Conservation (phyloP, 1,140 invertebrate species). For the Carcinoscorpius rotundicauda region DNA sequence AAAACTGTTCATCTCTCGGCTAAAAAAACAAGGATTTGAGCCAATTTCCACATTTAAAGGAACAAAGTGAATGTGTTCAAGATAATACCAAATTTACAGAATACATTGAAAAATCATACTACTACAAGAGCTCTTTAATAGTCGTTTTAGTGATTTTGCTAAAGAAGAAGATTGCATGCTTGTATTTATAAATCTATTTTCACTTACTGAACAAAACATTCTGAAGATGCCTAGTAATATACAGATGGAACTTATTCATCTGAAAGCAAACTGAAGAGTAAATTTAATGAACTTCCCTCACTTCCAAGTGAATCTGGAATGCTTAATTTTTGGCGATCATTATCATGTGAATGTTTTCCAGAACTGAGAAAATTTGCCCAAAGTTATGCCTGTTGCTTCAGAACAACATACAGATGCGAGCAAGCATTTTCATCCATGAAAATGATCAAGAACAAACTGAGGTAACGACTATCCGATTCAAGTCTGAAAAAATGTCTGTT, state of each 20-base stretch:
- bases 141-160: slow-evolving; percentile 2
- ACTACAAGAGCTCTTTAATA: background rate
- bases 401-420: too few species aligned
- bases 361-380: too few species aligned
- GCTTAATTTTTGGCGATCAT: slow-evolving; percentile 5
- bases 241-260: slow-evolving; percentile 3
- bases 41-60: slow-evolving; percentile 1
- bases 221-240: slow-evolving; percentile 2
- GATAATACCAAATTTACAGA: slow-evolving; percentile 6
- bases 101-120: slow-evolving; percentile 3
- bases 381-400: too few species aligned
- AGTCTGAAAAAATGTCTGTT: too few species aligned
- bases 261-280: slow-evolving; percentile 1
- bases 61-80: slow-evolving; percentile 1
- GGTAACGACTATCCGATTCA: too few species aligned
- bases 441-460: too few species aligned
- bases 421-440: too few species aligned
- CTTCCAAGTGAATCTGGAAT: slow-evolving; percentile 1
- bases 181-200: slow-evolving; percentile 1
- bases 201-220: slow-evolving; percentile 3
- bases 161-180: background rate
- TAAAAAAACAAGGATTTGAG: background rate
- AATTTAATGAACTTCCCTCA: background rate
- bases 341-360: slow-evolving; percentile 4
- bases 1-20: slow-evolving; percentile 1